These are phyloP conservation scores for Acomys russatus DNA, from an alignment of 2,797 vertebrate genomes.

Conservation along the genomic window DNA sequence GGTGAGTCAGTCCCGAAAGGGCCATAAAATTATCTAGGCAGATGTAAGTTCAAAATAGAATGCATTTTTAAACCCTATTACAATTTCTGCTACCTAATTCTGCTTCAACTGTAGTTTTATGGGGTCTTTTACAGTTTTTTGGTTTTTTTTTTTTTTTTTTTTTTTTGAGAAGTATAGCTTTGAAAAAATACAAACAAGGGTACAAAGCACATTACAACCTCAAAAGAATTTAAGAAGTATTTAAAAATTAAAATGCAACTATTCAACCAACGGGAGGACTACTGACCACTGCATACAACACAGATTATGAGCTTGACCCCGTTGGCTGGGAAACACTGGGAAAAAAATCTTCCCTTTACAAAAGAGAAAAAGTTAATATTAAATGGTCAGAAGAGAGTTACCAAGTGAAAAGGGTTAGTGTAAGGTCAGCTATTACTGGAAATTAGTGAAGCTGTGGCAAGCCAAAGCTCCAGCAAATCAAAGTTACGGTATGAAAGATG, in stretches of 20 bases:
- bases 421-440: background rate
- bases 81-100: constrained; percentile 42
- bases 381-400: background rate
- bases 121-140: background rate
- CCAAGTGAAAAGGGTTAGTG: background rate
- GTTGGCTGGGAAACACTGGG: background rate
- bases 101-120: background rate
- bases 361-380: background rate
- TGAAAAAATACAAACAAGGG: background rate
- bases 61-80: background rate
- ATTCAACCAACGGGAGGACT: background rate
- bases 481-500: background rate
- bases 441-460: constrained; percentile 11
- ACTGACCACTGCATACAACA: background rate
- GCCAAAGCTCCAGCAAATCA: constrained; percentile 26
- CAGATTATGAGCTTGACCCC: background rate
- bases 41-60: constrained; percentile 23
- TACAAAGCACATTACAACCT: background rate
- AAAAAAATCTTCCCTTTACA: constrained; percentile 1
- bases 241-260: background rate
- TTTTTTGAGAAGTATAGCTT: background rate
- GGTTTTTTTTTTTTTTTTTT: background rate
- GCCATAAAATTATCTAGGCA: background rate
- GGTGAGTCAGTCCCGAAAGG: background rate
- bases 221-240: background rate